Base-by-base conservation (phyloP, 1,140 invertebrate species). In the Drosophila chauvacae region DNA sequence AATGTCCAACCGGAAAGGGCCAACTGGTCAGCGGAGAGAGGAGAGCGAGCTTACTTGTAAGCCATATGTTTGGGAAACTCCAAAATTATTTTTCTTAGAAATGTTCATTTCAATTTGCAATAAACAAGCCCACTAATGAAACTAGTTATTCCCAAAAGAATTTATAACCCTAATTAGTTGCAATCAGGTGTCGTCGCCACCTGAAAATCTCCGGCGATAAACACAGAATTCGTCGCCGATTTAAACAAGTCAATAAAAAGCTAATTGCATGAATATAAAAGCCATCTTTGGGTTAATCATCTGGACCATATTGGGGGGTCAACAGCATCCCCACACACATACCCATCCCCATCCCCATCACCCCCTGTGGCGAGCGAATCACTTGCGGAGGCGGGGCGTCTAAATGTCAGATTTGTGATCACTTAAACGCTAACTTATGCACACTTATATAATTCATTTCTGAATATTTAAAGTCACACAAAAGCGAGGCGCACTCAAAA, bases 391-490 rank as follows among this genome's bases (percentile, higher is more conserved):
- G 58, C 33, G 48, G 59, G 41, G 45, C 77, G 62, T 58, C 73
- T 80, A 88, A 87, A 87, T 88, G 84, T 81, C 84, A 88, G 73
- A 66, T 72, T 73, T 61, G 72, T 81, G 84, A 68, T 75, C 85
- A 88, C 80, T 87, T 87, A 87, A 83, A 87, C 80, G 69, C 66
- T 66, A 88, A 87, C 83, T 73, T 82, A 82, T 87, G 72, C 83
- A 84, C 80, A 88, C 88, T 88, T 81, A 88, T 88, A 88, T 88
- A 84, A 88, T 88, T 88, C 80, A 88, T 87, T 87, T 87, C 65
- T 56, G 76, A 86, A 86, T 87, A 86, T 86, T 87, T 82, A 66
- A 82, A 82, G 66, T 75, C 79, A 60, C 64, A 70, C 77, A 69
- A 78, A 61, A 59, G 63, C 33, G 50, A 58, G 42, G 44, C 62